Conservation (phyloP, 2,113 vertebrate species). For the Megatriorchis doriae region DNA sequence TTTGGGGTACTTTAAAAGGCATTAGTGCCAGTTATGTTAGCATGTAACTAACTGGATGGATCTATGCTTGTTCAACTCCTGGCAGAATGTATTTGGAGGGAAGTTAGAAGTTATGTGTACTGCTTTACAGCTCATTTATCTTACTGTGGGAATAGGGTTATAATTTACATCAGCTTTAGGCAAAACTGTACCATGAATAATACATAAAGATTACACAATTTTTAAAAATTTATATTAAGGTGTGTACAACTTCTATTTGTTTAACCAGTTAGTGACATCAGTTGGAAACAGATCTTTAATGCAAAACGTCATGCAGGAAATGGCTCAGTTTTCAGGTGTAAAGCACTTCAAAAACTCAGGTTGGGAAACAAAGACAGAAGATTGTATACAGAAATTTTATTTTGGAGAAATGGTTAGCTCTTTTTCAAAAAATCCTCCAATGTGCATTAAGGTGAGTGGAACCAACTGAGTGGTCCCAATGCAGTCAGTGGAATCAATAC, state of each 20-base stretch:
- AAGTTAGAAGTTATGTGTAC: neutral
- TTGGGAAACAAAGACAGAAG: neutral
- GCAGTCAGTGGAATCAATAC: neutral
- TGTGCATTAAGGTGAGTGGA: neutral
- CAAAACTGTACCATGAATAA: neutral
- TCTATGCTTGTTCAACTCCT: neutral
- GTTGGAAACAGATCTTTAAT: neutral
- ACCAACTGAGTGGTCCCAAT: neutral
- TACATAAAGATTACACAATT: neutral
- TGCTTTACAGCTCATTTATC: neutral
- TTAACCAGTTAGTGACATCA: neutral
- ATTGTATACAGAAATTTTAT: neutral
- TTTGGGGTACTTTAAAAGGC: neutral
- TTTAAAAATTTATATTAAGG: neutral
- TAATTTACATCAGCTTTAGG: conserved; percentile 13
- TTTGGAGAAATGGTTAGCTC: neutral
- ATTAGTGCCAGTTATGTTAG: neutral
- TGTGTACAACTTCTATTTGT: neutral
- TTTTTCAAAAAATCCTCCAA: neutral
- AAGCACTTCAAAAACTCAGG: neutral
- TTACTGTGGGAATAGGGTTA: neutral
- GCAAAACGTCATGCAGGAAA: neutral
- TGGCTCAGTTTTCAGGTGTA: neutral
- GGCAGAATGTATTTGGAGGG: neutral
- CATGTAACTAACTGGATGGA: neutral